These are phyloP conservation scores for Zaprionus nigranus DNA, from an alignment of 1,140 invertebrate species.

Conservation along the genomic window DNA sequence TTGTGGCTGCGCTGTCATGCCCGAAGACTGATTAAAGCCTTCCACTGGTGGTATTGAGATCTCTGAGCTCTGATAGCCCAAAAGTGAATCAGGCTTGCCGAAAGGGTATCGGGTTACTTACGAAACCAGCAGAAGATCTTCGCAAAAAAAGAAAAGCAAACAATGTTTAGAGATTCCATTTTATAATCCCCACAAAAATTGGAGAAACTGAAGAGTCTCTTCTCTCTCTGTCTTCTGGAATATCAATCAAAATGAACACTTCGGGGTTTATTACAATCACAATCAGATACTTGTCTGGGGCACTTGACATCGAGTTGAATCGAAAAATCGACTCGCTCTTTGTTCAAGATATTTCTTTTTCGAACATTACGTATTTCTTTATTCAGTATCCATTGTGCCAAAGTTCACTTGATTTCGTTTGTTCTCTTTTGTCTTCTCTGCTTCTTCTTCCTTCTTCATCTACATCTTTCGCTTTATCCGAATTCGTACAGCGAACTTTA, in stretches of 20 bases:
- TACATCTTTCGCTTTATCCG: conserved; percentile 12
- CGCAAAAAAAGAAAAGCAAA: neutral
- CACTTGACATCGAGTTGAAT: neutral
- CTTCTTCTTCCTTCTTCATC: conserved; percentile 13
- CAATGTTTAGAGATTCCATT: neutral
- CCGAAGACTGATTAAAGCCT: conserved; percentile 26
- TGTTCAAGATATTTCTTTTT: conserved; percentile 35
- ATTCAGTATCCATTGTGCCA: conserved; percentile 32
- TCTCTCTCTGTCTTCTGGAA: neutral
- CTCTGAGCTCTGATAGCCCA: neutral
- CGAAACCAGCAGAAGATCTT: too few relatives aligned
- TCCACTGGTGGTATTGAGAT: conserved; percentile 4
- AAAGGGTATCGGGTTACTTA: neutral
- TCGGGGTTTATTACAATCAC: conserved; percentile 2
- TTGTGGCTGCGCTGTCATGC: conserved; percentile 1
- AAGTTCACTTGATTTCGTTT: conserved; percentile 42
- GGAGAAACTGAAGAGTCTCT: conserved; percentile 2
- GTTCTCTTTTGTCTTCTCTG: conserved; percentile 17
- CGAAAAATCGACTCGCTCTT: conserved; percentile 11
- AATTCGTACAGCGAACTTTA: conserved; percentile 52
- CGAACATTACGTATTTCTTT: conserved; percentile 10
- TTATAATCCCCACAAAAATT: neutral
- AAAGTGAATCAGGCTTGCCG: neutral
- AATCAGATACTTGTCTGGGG: neutral
- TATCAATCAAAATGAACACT: conserved; percentile 1